These are phyloP conservation scores for Sylvilagus floridanus DNA, from an alignment of 2,797 vertebrate genomes.

Conservation along the genomic window DNA sequence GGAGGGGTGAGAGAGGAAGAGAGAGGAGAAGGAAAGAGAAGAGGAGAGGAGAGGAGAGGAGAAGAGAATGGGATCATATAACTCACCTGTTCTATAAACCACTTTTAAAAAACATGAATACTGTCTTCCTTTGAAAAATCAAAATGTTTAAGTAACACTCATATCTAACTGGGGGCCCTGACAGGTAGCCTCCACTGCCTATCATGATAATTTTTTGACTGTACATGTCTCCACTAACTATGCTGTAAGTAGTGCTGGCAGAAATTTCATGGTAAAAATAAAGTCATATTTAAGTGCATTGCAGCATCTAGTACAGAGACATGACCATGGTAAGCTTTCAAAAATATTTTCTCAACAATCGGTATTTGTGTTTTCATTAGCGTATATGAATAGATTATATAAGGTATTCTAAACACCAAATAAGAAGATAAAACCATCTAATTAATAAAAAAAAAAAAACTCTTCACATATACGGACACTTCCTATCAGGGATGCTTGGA, in stretches of 20 bases:
- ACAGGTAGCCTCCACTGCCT: neutral
- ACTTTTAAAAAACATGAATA: neutral
- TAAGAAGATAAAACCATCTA: neutral
- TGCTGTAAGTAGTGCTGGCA: neutral
- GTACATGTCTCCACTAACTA: neutral
- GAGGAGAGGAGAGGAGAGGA: too few species aligned
- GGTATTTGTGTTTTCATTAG: slow-evolving; percentile 3
- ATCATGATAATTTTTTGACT: neutral
- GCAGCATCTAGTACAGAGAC: neutral
- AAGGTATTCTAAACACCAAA: neutral
- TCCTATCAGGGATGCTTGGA: neutral
- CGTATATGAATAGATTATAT: neutral
- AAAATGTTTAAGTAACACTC: neutral
- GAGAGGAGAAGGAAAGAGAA: too few species aligned
- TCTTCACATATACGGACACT: neutral
- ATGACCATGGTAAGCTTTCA: neutral
- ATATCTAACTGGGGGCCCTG: neutral
- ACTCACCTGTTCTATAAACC: neutral
- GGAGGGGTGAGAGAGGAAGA: too few species aligned
- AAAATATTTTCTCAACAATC: neutral
- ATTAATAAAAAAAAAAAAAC: slow-evolving; percentile 10
- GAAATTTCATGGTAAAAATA: neutral
- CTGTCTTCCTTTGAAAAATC: slow-evolving; percentile 19
- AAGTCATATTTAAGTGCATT: neutral
- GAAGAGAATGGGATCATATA: neutral